Percentiles rank a stretch among this genome's conserved stretches.
Conservation (phyloP, 2,113 vertebrate genomes). For the Ibidorhyncha struthersii region DNA sequence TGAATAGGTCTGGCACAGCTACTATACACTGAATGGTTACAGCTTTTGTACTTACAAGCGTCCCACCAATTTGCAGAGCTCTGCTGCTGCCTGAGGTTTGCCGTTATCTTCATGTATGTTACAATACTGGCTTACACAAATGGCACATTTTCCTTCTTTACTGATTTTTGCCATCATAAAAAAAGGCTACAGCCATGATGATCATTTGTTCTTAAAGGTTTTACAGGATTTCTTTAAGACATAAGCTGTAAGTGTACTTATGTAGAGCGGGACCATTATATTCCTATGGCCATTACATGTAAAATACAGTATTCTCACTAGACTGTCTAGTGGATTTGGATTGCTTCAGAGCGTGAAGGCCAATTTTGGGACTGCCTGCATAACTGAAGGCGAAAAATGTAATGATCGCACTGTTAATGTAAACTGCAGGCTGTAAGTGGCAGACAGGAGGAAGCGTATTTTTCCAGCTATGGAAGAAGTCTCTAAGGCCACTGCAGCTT, state of each 20-base stretch:
- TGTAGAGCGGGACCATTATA: background rate
- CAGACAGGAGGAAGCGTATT: background rate
- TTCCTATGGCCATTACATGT: background rate
- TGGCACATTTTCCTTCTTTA: background rate
- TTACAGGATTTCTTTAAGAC: background rate
- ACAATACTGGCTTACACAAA: background rate
- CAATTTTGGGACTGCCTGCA: background rate
- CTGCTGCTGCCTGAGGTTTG: background rate
- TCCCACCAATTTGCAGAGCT: background rate
- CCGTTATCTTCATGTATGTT: background rate
- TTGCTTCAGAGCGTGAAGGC: background rate
- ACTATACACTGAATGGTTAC: accelerated
- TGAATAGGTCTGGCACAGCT: background rate
- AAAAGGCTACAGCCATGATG: background rate
- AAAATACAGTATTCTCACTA: background rate
- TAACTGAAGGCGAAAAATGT: background rate
- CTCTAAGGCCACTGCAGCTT: background rate
- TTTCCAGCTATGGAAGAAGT: background rate
- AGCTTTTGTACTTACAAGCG: background rate
- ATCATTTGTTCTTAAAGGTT: background rate
- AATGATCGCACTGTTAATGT: background rate
- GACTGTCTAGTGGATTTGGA: background rate
- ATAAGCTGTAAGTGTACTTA: background rate
- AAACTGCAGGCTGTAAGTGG: background rate
- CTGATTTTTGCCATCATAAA: background rate